A percentile compares a stretch with the other conserved stretches of the same genome.
phyloP scores from a whole-genome alignment of 1,140 invertebrate genomes.

The Stegodyphus dumicola region DNA sequence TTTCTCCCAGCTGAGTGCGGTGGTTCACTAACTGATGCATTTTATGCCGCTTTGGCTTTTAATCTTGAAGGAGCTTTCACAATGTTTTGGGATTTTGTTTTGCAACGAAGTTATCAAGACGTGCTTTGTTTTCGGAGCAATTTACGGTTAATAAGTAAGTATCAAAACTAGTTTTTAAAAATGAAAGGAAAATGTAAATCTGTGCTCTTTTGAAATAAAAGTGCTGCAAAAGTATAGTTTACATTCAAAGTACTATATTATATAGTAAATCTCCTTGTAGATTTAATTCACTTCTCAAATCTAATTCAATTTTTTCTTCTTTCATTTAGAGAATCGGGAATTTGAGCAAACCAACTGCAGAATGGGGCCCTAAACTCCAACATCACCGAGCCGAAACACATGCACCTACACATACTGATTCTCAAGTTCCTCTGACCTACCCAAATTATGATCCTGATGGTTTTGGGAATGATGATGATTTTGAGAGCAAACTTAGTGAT shows the following conservation, averaged over 20 bases:
- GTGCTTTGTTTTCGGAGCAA: too few species aligned
- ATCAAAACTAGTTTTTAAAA: too few species aligned
- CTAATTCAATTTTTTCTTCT: neutral
- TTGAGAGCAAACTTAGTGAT: conserved; percentile 41
- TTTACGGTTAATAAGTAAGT: too few species aligned
- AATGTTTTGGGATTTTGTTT: too few species aligned
- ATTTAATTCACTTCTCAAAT: neutral
- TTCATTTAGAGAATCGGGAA: conserved; percentile 70
- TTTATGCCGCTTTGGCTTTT: too few species aligned
- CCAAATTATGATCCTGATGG: conserved; percentile 62
- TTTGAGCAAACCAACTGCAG: conserved; percentile 74
- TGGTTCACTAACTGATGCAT: too few species aligned
- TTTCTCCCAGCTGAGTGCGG: too few species aligned
- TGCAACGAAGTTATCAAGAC: too few species aligned
- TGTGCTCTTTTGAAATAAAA: neutral
- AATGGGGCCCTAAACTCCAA: conserved; percentile 73
- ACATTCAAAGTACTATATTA: too few species aligned
- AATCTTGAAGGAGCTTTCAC: too few species aligned
- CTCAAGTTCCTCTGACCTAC: conserved; percentile 54
- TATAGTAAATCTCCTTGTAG: neutral
- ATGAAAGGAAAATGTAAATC: neutral
- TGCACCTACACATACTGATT: conserved; percentile 57
- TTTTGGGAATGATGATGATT: conserved; percentile 37
- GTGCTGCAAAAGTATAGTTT: too few species aligned
- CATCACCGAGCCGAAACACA: conserved; percentile 55